phyloP scores from a whole-genome alignment of 2,888 invertebrate genomes.

The Macroteleia sp. region DNA sequence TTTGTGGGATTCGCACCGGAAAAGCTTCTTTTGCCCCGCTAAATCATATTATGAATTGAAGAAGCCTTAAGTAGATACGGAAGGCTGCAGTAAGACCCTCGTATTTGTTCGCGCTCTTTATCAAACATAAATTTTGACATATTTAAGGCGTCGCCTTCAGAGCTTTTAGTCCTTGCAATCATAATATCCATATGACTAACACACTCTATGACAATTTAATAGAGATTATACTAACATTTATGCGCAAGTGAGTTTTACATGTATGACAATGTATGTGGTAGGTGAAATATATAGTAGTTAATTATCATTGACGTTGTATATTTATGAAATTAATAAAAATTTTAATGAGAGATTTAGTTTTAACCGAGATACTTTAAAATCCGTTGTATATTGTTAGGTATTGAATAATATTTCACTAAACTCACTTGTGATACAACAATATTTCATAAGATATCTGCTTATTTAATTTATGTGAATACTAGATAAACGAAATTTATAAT shows the following conservation, averaged over 20 bases:
- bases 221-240: slow-evolving; percentile 37
- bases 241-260: neutral
- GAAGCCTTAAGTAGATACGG: slow-evolving; percentile 49
- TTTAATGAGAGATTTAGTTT: too few species aligned
- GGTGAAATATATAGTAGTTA: too few species aligned
- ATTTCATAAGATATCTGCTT: too few species aligned
- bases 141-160: slow-evolving; percentile 34
- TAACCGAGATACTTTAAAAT: too few species aligned
- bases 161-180: slow-evolving; percentile 27
- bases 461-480: too few species aligned
- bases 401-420: too few species aligned
- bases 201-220: slow-evolving; percentile 30
- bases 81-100: slow-evolving; percentile 39
- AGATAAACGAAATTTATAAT: too few species aligned
- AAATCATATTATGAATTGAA: slow-evolving; percentile 54
- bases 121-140: slow-evolving; percentile 56
- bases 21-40: slow-evolving; percentile 46
- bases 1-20: slow-evolving; percentile 44
- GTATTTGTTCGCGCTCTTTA: slow-evolving; percentile 40
- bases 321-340: neutral
- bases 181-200: slow-evolving; percentile 39
- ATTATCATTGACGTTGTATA: too few species aligned
- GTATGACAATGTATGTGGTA: too few species aligned
- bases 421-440: too few species aligned
- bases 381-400: too few species aligned